Evolutionary conservation across 1,140 invertebrate genomes (phyloP), one percentile per base, ranked within the genome.

Genomic region (Leptinotarsa defecta): DNA sequence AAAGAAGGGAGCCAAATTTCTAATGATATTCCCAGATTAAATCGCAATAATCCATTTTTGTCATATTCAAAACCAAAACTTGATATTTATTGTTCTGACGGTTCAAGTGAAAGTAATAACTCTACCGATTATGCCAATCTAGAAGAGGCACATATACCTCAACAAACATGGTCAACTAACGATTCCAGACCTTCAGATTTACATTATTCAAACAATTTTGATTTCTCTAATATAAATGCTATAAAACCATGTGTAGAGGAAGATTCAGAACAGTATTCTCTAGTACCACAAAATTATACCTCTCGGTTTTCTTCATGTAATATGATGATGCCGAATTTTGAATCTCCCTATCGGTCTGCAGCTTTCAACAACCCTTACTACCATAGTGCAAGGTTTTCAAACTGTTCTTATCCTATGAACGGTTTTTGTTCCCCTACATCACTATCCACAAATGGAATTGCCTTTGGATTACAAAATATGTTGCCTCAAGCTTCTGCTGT

Each of bases 11-110:
- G 34, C 34, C 8, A 43, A 43, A 15, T 49, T 17, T 20, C 15
- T 22, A 57, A 19, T 20, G 34, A 20, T 4, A 52, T 71, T 20
- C 19, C n/a, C 13, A 71, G 27, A 52, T 62, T 72, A 24, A 19
- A 72, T 34, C 70, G 3, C 4, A 72, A 61, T 20, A 72, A 72
- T 19, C 70, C 70, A 11, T 72, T 72, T 43, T 34, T 72, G 13
- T 4, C 20, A 17, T 62, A 27, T 24, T 15, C 61, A 8, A 22
- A 72, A 15, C 13, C 48, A 27, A 62, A 72, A 27, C 20, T 52
- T n/a, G 57, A 72, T 13, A n/a, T 48, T 13, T 22, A 20, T 20
- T 19, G 3, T 69, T 34, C 24, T 69, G 43, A 69, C 1, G 19
- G 19, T 49, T 52, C 48, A 43, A n/a, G 15, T 8, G n/a, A 49